Percentiles rank a stretch among this genome's conserved stretches.
Conservation (phyloP, 2,113 vertebrate genomes). For the Aptenodytes forsteri region DNA sequence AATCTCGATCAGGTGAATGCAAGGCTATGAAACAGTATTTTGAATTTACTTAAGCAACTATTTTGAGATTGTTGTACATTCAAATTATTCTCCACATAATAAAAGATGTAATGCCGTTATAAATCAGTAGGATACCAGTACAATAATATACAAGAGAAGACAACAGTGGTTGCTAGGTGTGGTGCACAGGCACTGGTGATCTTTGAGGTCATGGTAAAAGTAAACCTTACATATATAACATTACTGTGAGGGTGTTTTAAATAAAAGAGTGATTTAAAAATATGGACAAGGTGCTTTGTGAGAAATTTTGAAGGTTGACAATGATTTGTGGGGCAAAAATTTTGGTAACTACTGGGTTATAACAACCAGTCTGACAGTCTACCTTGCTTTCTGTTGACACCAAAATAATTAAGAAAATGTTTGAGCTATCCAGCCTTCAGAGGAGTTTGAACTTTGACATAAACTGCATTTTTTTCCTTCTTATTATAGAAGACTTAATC, state of each 20-base stretch:
- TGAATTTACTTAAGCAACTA: not conserved
- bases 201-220: not conserved
- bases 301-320: not conserved
- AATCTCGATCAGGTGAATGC: not conserved
- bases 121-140: not conserved
- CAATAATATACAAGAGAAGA: not conserved
- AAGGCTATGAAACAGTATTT: not conserved
- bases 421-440: not conserved
- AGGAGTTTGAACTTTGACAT: not conserved
- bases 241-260: not conserved
- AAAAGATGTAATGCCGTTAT: not conserved
- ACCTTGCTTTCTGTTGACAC: not conserved
- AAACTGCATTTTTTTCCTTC: not conserved
- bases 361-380: not conserved
- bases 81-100: not conserved
- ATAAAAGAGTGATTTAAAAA: not conserved
- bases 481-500: not conserved
- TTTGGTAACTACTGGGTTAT: not conserved
- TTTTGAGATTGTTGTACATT: not conserved
- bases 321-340: not conserved
- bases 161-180: not conserved
- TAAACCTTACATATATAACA: not conserved
- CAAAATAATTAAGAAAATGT: not conserved
- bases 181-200: not conserved
- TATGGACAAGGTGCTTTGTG: fast-evolving